These are phyloP conservation scores for Callipepla californica DNA, from an alignment of 2,113 vertebrate genomes.

Conservation along the genomic window DNA sequence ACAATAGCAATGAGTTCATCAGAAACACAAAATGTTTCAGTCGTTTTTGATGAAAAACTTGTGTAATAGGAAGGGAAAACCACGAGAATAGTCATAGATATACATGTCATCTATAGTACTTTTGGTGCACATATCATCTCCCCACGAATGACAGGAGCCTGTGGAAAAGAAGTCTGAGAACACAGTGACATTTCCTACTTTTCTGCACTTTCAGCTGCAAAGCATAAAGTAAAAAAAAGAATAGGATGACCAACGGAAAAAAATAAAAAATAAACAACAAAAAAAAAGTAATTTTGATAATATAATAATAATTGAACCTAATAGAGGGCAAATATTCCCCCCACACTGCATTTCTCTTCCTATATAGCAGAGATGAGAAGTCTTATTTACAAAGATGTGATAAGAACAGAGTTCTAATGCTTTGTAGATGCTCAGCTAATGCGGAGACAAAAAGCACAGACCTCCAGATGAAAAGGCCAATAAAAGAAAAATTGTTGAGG, in stretches of 20 bases:
- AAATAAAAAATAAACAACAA: background rate
- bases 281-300: too few relatives aligned
- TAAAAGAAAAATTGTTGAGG: background rate
- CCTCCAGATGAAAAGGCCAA: background rate
- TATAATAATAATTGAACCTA: background rate
- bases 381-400: background rate
- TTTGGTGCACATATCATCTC: background rate
- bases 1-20: background rate
- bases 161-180: background rate
- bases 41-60: background rate
- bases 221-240: background rate
- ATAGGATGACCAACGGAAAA: background rate
- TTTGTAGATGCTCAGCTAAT: background rate
- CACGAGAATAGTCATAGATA: background rate
- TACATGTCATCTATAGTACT: background rate
- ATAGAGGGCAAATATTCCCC: background rate
- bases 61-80: background rate
- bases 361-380: background rate
- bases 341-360: background rate
- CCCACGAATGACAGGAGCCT: rapidly evolving
- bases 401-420: background rate
- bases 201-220: background rate
- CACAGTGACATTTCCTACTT: background rate
- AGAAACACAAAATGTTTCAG: background rate
- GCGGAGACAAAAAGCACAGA: background rate